A percentile compares a stretch with the other conserved stretches of the same genome.
phyloP scores from a whole-genome alignment of 1,140 invertebrate genomes.

The Drosophila persimilis region DNA sequence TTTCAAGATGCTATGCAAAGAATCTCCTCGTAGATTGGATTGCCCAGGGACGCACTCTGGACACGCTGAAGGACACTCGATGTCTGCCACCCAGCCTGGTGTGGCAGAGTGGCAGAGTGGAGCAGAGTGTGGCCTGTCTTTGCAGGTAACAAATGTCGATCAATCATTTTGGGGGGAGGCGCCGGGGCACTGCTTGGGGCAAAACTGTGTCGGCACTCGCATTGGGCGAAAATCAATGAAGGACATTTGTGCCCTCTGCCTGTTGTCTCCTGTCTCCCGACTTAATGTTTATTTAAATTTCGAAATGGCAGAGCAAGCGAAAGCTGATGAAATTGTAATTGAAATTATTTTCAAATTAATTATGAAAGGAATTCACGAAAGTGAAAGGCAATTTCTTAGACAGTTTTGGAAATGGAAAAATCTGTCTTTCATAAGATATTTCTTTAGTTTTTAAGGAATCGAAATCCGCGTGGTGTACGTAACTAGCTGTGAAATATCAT shows the following conservation, averaged over 20 bases:
- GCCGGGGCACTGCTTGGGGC: constrained; percentile 10
- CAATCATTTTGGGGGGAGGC: constrained; percentile 22
- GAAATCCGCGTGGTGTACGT: too few relatives aligned
- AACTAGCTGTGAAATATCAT: too few relatives aligned
- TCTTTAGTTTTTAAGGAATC: too few relatives aligned
- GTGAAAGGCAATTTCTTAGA: too few relatives aligned
- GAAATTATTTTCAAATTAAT: too few relatives aligned
- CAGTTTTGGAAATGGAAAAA: too few relatives aligned
- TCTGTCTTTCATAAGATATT: too few relatives aligned
- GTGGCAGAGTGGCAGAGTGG: not conserved
- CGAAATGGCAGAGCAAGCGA: not conserved
- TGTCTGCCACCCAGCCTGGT: not conserved
- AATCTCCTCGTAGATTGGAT: constrained; percentile 45
- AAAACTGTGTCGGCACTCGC: constrained; percentile 22
- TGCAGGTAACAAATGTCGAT: constrained; percentile 35
- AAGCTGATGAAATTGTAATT: too few relatives aligned
- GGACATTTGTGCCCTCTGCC: not conserved
- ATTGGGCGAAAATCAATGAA: constrained; percentile 19
- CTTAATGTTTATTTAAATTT: constrained; percentile 22
- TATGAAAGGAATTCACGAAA: too few relatives aligned
- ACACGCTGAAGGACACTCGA: constrained; percentile 23
- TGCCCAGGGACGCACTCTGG: constrained; percentile 9
- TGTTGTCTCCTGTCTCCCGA: too few relatives aligned
- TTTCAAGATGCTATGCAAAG: constrained; percentile 62
- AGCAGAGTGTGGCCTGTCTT: constrained; percentile 25